Base-by-base conservation (phyloP, 2,888 invertebrate genomes). In the Phania funesta region DNA sequence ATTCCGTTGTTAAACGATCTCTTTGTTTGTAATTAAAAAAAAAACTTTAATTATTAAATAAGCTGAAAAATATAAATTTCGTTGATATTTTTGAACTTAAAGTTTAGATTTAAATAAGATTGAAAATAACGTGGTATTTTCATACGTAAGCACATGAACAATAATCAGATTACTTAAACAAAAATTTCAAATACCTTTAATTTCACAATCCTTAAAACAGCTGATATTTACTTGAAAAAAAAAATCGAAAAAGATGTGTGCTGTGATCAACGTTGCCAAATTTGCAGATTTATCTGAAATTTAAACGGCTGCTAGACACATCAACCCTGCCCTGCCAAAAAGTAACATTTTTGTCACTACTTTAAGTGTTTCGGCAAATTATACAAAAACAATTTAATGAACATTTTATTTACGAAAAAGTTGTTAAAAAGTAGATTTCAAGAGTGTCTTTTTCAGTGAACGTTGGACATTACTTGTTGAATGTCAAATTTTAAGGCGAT, bases 111-210 rank as follows among this genome's bases (percentile, higher is more conserved):
- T 2, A n/a, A 38, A 38, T 11, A 38, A 38, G n/a, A 38, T 38
- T 32, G 11, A 32, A 32, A 11, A 8, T 32, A 11, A 32, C 32
- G 11, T 32, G 11, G 11, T 2, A 11, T 2, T 38, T 38, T 38
- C 3, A 38, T n/a, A n/a, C 3, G 5, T 3, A 9, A n/a, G n/a
- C 35, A 38, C 35, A 35, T 11, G 35, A 35, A 38, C n/a, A 38
- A 9, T 29, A 50, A 9, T n/a, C n/a, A n/a, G n/a, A n/a, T n/a
- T n/a, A n/a, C 29, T 68, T 44, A 16, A 46, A 56, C 46, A 56
- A 32, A 56, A 58, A 56, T 11, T 52, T 32, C 60, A 68, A 50
- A 62, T 76, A 46, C 35, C 41, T 68, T 60, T 76, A 60, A 52
- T 52, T 46, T 76, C 60, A 76, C 62, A 70, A 52, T 24, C 29